Percentiles rank a stretch among this genome's conserved stretches.
phyloP scores from a whole-genome alignment of 53 echinoderm and acorn worm genomes.

The Luidia sarsii region DNA sequence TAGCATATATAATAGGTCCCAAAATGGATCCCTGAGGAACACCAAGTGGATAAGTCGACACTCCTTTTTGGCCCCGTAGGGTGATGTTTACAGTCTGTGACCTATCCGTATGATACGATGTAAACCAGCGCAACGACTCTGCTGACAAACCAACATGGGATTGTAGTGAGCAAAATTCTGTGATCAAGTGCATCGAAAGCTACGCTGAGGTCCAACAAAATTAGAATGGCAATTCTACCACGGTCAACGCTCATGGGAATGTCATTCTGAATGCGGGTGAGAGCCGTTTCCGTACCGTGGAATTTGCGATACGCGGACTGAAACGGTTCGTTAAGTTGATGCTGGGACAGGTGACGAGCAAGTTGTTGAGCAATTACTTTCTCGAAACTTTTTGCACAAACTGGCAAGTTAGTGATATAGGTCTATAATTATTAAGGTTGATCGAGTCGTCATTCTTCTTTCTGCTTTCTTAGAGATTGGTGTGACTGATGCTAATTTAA shows the following conservation, averaged over 20 bases:
- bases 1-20: too few relatives aligned
- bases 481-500: background rate
- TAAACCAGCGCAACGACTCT: background rate
- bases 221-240: background rate
- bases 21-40: too few relatives aligned
- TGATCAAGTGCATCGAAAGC: slow-evolving; percentile 1
- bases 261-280: slow-evolving; percentile 4
- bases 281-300: slow-evolving; percentile 20
- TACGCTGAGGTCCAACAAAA: slow-evolving; percentile 4
- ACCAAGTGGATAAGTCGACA: too few relatives aligned
- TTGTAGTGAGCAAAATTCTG: background rate
- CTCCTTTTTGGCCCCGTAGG: too few relatives aligned
- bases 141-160: background rate
- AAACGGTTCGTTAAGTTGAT: background rate
- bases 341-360: background rate
- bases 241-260: background rate
- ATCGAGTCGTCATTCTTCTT: background rate
- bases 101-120: too few relatives aligned
- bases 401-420: background rate
- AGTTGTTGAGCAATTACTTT: background rate
- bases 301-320: slow-evolving; percentile 1
- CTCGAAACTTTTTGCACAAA: background rate
- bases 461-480: background rate
- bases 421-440: background rate
- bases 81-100: too few relatives aligned